Conservation (phyloP, 23 tunicate species). For the Ascidia mentula region DNA sequence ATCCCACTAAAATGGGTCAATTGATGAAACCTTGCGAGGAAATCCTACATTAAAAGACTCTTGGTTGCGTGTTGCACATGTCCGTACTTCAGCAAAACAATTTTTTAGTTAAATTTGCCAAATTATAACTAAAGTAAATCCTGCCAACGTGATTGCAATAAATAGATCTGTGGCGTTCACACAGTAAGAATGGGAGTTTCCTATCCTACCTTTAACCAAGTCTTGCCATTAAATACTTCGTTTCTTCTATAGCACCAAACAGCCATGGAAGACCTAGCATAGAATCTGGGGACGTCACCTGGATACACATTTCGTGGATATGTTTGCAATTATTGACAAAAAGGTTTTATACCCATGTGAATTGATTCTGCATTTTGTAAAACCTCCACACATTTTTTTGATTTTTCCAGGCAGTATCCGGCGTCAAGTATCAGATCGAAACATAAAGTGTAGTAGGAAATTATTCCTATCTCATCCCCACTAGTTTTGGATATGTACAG, state of each 20-base stretch:
- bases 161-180: no score
- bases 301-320: background rate
- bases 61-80: no score
- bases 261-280: conserved; percentile 47
- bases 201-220: conserved; percentile 39
- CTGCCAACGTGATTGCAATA: no score
- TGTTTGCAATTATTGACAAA: background rate
- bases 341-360: conserved; percentile 26
- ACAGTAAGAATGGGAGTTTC: background rate
- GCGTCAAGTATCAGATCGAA: conserved; percentile 64
- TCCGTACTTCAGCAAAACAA: no score
- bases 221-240: conserved; percentile 27
- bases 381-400: conserved; percentile 22
- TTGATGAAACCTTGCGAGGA: no score
- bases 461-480: conserved; percentile 29
- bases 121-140: no score
- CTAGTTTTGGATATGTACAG: conserved; percentile 19
- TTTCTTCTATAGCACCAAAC: conserved; percentile 64
- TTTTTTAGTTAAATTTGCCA: no score
- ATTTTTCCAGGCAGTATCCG: conserved; percentile 45
- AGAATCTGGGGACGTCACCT: conserved; percentile 46
- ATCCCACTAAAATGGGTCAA: no score
- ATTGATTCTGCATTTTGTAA: conserved; percentile 35
- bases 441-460: conserved; percentile 46
- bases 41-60: no score